These are phyloP conservation scores for Orthochromis indermauri DNA, from an alignment of 2,113 vertebrate species.

Conservation along the genomic window DNA sequence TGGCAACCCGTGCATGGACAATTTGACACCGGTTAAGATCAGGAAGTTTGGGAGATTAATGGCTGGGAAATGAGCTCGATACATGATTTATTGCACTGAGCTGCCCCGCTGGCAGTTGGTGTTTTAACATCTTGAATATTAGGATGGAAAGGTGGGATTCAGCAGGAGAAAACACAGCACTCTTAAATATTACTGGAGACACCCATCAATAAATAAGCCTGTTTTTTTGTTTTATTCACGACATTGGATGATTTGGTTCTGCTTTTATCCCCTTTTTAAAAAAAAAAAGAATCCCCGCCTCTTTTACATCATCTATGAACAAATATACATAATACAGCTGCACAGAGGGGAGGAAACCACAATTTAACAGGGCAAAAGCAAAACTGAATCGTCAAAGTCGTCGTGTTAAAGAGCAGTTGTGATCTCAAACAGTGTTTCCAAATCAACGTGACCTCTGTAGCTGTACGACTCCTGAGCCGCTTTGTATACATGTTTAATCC, in stretches of 20 bases:
- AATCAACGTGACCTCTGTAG: not conserved
- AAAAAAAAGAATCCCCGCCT: not conserved
- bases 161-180: not conserved
- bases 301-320: not conserved
- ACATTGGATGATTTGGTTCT: conserved; percentile 24
- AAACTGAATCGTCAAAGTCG: conserved; percentile 23
- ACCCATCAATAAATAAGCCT: not conserved
- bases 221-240: not conserved
- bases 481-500: not conserved
- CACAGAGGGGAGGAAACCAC: not conserved
- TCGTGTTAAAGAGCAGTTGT: not conserved
- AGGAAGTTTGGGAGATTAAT: not conserved
- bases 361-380: conserved; percentile 31
- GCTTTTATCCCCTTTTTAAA: not conserved
- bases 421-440: conserved; percentile 59
- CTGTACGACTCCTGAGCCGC: not conserved
- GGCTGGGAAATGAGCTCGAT: conserved; percentile 2
- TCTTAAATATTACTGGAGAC: not conserved
- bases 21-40: not conserved
- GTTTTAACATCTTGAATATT: not conserved
- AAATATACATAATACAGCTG: conserved; percentile 9
- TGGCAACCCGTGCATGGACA: not conserved
- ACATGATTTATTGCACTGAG: conserved; percentile 53
- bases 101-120: conserved; percentile 14
- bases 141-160: not conserved